Base-by-base conservation (phyloP, 2,888 invertebrate genomes). In the Melieria picta region DNA sequence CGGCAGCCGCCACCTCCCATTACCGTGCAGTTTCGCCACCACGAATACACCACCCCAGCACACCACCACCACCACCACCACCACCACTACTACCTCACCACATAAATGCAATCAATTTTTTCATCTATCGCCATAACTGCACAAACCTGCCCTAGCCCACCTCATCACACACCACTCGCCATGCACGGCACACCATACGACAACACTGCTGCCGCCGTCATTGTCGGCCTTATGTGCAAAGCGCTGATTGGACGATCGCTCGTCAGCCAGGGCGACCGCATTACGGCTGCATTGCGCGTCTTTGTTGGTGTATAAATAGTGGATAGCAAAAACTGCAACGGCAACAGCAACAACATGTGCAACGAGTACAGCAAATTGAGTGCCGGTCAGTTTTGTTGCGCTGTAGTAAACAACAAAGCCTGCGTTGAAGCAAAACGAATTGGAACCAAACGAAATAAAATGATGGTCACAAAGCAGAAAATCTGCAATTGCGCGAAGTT, bases 21-120 rank as follows among this genome's bases (percentile, higher is more conserved):
- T 61, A 30, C 42, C 60, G 76, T 30, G 76, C 71, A 75, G 11
- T n/a, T 43, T 30, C 56, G 30, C 43, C 61, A 43, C 5, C 43
- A 75, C 67, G 30, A 30, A 30, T 30, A 30, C 30, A 78, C 77
- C 76, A 79, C 79, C 69, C 6, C 30, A 80, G 79, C 81, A 79
- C 81, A 79, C 77, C 42, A 13, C 5, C 45, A 55, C 43, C 11
- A 68, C 80, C 81, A 79, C 77, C 42, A 13, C 5, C 45, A 55
- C 43, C 11, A 68, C 30, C 52, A 7, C 65, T 43, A 11, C 6
- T 65, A 2, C 42, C 9, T 47, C 42, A 50, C 64, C 50, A 63
- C 30, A 43, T 48, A 16, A 65, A 56, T 65, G 58, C 61, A 65
- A 69, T 56, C n/a, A 61, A 68, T 55, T 73, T 58, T 10, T 67